These are phyloP conservation scores for Hydrozoanthus tunicans DNA, from an alignment of 64 coral and sea anemone genomes.

Conservation along the genomic window DNA sequence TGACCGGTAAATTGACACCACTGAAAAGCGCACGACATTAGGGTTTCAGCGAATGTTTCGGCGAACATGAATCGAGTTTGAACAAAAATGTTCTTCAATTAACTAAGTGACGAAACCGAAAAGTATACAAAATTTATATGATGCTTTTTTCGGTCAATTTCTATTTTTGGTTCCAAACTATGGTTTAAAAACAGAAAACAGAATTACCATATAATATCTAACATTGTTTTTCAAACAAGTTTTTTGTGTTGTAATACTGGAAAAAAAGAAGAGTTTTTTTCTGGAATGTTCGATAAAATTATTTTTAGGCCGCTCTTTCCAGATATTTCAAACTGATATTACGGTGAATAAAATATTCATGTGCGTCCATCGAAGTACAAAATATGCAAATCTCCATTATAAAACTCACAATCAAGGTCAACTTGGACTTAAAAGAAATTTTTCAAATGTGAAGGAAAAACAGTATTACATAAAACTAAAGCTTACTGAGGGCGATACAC, in stretches of 20 bases:
- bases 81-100: background rate
- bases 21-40: too few species aligned
- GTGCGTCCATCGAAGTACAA: conserved; percentile 11
- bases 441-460: background rate
- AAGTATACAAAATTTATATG: background rate
- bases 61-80: too few species aligned
- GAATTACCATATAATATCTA: conserved; percentile 1
- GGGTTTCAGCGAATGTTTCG: too few species aligned
- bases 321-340: background rate
- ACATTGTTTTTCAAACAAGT: background rate
- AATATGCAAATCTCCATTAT: conserved; percentile 9
- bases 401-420: background rate
- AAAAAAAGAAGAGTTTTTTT: background rate
- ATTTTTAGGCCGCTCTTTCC: background rate
- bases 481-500: background rate
- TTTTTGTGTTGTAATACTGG: background rate
- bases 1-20: background rate
- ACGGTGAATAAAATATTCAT: conserved; percentile 55
- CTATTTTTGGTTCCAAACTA: conserved; percentile 33
- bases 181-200: conserved; percentile 5
- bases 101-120: background rate
- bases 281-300: background rate
- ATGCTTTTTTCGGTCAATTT: background rate
- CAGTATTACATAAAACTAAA: background rate
- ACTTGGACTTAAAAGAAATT: background rate